Percentiles rank a stretch among this genome's conserved stretches.
Conservation (phyloP, 2,113 vertebrate genomes). For the Cygnus buccinator region DNA sequence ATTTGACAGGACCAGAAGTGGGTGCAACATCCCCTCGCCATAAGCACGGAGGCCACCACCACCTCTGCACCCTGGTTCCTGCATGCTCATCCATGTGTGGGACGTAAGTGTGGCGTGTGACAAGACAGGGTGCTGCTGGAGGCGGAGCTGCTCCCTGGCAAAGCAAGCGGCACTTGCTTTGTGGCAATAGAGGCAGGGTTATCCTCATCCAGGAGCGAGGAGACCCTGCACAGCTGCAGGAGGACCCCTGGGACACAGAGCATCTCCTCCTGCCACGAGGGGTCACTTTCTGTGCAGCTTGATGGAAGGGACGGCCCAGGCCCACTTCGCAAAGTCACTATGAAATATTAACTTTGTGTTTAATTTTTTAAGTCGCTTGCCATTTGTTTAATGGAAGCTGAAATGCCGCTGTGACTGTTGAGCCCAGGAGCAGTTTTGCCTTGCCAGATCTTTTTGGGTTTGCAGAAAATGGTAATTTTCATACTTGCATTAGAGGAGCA, state of each 20-base stretch:
- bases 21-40: neutral
- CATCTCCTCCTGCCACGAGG: neutral
- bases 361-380: constrained; percentile 74
- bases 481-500: constrained; percentile 32
- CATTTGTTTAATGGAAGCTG: constrained; percentile 74
- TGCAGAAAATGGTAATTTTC: constrained; percentile 67
- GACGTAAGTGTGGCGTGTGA: neutral
- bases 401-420: constrained; percentile 56
- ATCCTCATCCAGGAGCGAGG: neutral
- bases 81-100: neutral
- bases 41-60: neutral
- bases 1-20: neutral
- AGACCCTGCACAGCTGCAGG: neutral
- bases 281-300: constrained; percentile 40
- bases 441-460: constrained; percentile 50
- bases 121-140: too few relatives aligned
- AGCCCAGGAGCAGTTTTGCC: constrained; percentile 14
- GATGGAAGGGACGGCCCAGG: neutral
- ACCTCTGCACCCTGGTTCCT: neutral
- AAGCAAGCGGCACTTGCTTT: neutral
- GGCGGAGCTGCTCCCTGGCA: too few relatives aligned
- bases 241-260: neutral
- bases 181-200: neutral
- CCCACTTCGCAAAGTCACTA: constrained; percentile 21
- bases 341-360: constrained; percentile 73